Base-by-base conservation (phyloP, 2,888 invertebrate genomes). In the Ellobium chinense region DNA sequence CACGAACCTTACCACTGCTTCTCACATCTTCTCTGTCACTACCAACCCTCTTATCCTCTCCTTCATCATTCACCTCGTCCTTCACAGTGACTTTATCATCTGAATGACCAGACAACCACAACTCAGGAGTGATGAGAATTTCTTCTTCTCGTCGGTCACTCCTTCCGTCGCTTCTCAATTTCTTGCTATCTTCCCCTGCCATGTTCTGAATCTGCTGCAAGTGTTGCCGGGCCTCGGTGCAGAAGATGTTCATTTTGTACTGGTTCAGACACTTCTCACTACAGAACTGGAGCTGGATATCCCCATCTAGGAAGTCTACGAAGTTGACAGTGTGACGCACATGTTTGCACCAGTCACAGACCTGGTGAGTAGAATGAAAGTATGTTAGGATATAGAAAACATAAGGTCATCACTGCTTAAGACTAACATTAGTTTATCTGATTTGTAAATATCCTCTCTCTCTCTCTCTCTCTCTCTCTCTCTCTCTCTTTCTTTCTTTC, bases 211-310 rank as follows among this genome's bases (percentile, higher is more conserved):
- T 95, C 91, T 97, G 88, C 56, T 88, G 97, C 81, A 98, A 94
- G 92, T 97, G 97, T 9, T 97, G 97, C 92, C 97, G 96, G 5
- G 98, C 97, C 94, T 98, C 98, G 73, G 96, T 95, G 93, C 98
- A 98, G 94, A 98, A 98, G 85, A 98, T 97, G 93, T 97, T 97
- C 97, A 98, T 98, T 94, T 98, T 98, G 94, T 98, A 98, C 93
- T 98, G 97, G 92, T 97, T 98, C 86, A 98, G 94, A 91, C 98
- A 98, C 94, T 97, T 97, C 93, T 97, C 97, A 68, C 97, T 97
- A 90, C 94, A 94, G 89, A 98, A 98, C 93, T 98, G 97, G 66
- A 98, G 94, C 90, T 97, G 97, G 31, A 96, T 96, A 85, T 97
- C 97, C 65, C 97, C 97, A 90, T 97, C 97, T 94, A 97, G 95